phyloP scores from a whole-genome alignment of 2,888 invertebrate genomes.

The Thecophora atra region DNA sequence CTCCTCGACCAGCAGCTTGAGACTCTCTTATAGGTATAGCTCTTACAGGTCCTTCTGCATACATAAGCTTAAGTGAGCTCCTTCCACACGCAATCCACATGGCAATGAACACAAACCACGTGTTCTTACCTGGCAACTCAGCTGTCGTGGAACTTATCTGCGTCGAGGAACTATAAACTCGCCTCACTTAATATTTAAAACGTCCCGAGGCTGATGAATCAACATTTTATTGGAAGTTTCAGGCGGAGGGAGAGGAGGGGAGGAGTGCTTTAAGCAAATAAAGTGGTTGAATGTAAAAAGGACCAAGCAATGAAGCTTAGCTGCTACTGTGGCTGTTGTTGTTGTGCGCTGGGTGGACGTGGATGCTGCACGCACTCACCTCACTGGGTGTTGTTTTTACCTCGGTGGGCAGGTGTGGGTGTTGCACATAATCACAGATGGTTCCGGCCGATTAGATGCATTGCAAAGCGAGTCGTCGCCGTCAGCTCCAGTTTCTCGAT shows the following conservation, averaged over 20 bases:
- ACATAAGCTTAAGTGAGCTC: too few relatives aligned
- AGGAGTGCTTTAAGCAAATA: not conserved
- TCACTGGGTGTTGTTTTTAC: constrained; percentile 71
- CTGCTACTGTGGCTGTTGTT: not conserved
- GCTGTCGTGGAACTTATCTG: constrained; percentile 5
- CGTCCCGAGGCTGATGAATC: constrained; percentile 13
- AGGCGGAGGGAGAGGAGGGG: not conserved
- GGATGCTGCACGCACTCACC: too few relatives aligned
- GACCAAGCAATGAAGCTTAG: too few relatives aligned
- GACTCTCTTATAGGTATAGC: constrained; percentile 1
- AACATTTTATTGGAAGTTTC: constrained; percentile 16
- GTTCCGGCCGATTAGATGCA: constrained; percentile 79
- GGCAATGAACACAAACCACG: too few relatives aligned
- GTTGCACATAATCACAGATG: constrained; percentile 84
- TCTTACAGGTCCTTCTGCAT: too few relatives aligned
- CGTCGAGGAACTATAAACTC: constrained; percentile 16
- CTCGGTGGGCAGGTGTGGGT: constrained; percentile 86
- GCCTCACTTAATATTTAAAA: constrained; percentile 18
- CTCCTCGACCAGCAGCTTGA: not conserved
- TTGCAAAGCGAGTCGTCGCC: constrained; percentile 86
- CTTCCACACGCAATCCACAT: too few relatives aligned
- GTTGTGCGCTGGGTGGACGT: not conserved
- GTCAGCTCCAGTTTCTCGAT: constrained; percentile 79
- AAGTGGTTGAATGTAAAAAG: too few relatives aligned
- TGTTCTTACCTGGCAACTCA: too few relatives aligned